Evolutionary conservation across 2,113 vertebrate genomes (phyloP), one percentile per base, ranked within the genome.

Genomic region (Tautogolabrus adspersus): DNA sequence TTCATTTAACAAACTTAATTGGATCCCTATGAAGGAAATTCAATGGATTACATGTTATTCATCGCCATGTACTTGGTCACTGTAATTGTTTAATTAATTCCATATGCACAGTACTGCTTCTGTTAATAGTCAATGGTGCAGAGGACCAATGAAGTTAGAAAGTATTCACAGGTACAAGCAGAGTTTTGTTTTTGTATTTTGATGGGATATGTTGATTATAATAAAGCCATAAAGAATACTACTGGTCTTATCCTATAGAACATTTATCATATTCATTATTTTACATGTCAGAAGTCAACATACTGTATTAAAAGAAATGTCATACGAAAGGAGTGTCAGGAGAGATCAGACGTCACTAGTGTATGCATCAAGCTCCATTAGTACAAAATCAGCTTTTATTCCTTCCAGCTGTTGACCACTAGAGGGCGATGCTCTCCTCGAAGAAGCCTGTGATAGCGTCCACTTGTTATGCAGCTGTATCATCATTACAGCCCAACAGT

Each of bases 391-490:
- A 30, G 42, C 10, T 3, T 62, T 63, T 2, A 11, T 70, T 34
- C 22, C 9, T 74, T 72, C 23, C 5, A 19, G 1, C 34, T 21
- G 23, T 30, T 19, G 34, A 52, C 82, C 90, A 92, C 88, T 64
- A 90, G 92, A 86, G 80, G 85, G 82, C 0, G 62, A 44, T 75
- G 58, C 64, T 76, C 56, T 12, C 70, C 60, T 73, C 23, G 74
- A 67, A 68, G 34, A 75, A 22, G 11, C 15, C 62, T 47, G 1
- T 37, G 44, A 71, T 38, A 42, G 52, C 5, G 16, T 71, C 56
- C 77, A 72, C 46, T 81, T 74, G 37, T 60, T 77, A 83, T 82
- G 76, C 78, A 81, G 72, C 75, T 75, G 61, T n/a, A 59, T 34
- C 66, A 44, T 76, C 57, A 61, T 56, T 57, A 61, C 49, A 74